Percentiles rank a stretch among this genome's conserved stretches.
phyloP scores from a whole-genome alignment of 2,797 vertebrate genomes.

The Monodelphis domestica region DNA sequence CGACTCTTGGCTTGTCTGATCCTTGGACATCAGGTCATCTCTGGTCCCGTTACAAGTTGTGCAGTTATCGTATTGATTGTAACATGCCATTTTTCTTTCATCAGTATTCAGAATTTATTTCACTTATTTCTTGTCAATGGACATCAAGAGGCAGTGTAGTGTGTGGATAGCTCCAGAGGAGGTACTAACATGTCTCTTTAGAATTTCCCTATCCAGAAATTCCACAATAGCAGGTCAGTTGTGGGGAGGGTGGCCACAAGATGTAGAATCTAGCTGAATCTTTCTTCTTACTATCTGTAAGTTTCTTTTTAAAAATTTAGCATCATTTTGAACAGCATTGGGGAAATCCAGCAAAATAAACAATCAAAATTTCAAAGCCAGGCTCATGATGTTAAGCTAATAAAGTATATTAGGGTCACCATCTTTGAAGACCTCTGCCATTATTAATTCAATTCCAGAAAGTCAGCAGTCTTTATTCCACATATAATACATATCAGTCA shows the following conservation, averaged over 20 bases:
- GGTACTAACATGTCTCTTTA: neutral
- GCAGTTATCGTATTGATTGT: neutral
- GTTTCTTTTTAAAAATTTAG: conserved; percentile 18
- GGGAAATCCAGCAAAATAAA: conserved; percentile 45
- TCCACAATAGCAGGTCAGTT: neutral
- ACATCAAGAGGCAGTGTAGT: too few species aligned
- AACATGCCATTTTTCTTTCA: neutral
- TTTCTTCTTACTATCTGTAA: neutral
- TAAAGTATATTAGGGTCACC: neutral
- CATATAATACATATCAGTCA: neutral
- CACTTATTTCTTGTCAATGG: neutral
- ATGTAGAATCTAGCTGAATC: neutral
- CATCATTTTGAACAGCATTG: conserved; percentile 13
- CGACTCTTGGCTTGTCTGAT: neutral
- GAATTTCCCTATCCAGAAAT: neutral
- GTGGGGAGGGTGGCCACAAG: too few species aligned
- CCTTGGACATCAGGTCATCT: neutral
- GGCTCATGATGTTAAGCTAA: neutral
- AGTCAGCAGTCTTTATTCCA: neutral
- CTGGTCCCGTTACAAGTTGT: neutral
- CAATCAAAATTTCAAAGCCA: conserved; percentile 19
- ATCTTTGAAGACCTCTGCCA: neutral
- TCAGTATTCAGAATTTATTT: neutral
- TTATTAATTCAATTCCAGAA: neutral
- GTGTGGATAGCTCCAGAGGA: neutral